A percentile compares a stretch with the other conserved stretches of the same genome.
phyloP scores from a whole-genome alignment of 2,888 invertebrate species.

The Drosophila aldrichi region DNA sequence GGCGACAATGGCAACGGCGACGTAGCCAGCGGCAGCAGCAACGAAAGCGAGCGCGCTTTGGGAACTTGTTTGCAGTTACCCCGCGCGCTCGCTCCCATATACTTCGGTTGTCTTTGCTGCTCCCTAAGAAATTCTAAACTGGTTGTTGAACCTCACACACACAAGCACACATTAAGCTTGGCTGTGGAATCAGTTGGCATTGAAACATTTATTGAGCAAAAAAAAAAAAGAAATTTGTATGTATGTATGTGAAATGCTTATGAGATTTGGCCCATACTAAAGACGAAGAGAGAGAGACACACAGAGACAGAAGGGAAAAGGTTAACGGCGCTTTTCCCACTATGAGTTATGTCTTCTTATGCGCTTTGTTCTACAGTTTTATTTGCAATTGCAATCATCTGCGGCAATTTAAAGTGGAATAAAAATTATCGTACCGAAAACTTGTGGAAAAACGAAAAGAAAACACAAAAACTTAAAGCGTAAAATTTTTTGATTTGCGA shows the following conservation, averaged over 20 bases:
- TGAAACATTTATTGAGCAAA: conserved; percentile 43
- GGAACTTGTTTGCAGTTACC: conserved; percentile 63
- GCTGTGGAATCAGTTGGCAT: conserved; percentile 52
- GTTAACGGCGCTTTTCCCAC: conserved; percentile 54
- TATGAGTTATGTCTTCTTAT: conserved; percentile 42
- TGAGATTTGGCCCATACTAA: conserved; percentile 15
- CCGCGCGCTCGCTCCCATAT: not conserved
- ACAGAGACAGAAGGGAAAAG: conserved; percentile 4
- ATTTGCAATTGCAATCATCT: conserved; percentile 5
- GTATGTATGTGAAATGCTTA: conserved; percentile 39
- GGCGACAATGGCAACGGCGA: conserved; percentile 24
- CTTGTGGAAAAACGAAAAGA: conserved; percentile 7
- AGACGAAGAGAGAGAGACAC: not conserved
- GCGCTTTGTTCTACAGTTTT: conserved; percentile 10
- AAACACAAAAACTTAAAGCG: conserved; percentile 34
- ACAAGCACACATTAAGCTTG: conserved; percentile 15
- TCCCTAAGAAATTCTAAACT: conserved; percentile 74
- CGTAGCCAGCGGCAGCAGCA: conserved; percentile 42
- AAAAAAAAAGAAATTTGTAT: not conserved
- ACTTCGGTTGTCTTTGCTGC: conserved; percentile 22
- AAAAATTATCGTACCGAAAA: not conserved
- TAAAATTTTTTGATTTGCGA: conserved; percentile 54
- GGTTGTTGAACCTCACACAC: conserved; percentile 70
- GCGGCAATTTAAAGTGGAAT: conserved; percentile 36
- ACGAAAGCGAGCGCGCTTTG: conserved; percentile 74